These are phyloP conservation scores for Myodes glareolus DNA, from an alignment of 2,113 vertebrate species.

Conservation along the genomic window DNA sequence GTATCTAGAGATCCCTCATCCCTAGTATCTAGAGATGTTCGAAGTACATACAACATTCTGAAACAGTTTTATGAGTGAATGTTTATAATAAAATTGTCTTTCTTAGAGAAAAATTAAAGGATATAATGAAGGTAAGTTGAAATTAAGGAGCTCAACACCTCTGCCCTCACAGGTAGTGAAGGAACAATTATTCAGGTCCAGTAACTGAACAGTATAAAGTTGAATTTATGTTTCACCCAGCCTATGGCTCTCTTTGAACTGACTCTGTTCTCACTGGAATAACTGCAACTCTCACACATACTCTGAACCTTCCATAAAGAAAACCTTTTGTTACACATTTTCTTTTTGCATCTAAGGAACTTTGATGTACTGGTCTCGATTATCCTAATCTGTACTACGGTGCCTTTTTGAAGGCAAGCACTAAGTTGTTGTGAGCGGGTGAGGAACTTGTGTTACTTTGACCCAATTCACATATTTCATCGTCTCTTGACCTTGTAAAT, in stretches of 20 bases:
- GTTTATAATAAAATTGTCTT: not conserved
- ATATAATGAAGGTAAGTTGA: not conserved
- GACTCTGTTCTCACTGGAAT: not conserved
- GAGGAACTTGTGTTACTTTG: not conserved
- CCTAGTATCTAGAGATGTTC: not conserved
- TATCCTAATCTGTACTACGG: not conserved
- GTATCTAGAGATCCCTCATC: not conserved
- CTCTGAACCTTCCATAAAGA: not conserved
- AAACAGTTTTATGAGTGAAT: not conserved
- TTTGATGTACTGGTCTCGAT: not conserved
- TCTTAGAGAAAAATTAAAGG: not conserved
- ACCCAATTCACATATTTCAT: not conserved
- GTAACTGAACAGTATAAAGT: accelerated
- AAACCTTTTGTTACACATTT: no score
- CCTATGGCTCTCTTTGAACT: not conserved
- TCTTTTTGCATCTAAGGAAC: not conserved
- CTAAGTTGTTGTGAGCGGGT: no score
- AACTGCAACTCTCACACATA: not conserved
- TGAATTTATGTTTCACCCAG: not conserved
- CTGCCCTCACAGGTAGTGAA: not conserved
- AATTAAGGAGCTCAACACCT: not conserved
- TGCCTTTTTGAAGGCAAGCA: not conserved
- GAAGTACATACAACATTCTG: not conserved
- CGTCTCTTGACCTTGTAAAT: not conserved
- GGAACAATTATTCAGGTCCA: not conserved